phyloP scores from a whole-genome alignment of 2,888 invertebrate genomes.

The Conops quadrifasciatus region DNA sequence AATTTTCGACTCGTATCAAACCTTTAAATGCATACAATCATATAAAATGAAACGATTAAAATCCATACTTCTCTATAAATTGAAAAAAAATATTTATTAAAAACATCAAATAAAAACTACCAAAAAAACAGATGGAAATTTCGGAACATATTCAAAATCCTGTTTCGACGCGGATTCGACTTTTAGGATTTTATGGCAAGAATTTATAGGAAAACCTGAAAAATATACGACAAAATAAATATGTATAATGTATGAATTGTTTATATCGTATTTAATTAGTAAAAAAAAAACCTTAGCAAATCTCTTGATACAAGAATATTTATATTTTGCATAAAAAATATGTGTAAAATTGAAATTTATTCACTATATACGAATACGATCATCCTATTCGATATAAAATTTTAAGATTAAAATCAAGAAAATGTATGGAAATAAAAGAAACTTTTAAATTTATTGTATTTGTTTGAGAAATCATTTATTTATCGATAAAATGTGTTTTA shows the following conservation, averaged over 20 bases:
- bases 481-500: no score
- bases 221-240: not conserved
- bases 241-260: slow-evolving; percentile 3
- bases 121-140: slow-evolving; percentile 61
- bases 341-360: not conserved
- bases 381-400: not conserved
- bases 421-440: no score
- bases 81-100: slow-evolving; percentile 1
- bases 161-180: slow-evolving; percentile 64
- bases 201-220: slow-evolving; percentile 57
- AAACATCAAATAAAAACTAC: slow-evolving; percentile 12
- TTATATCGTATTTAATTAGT: not conserved
- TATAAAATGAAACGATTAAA: slow-evolving; percentile 23
- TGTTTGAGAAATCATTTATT: no score
- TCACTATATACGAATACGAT: no score
- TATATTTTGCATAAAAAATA: not conserved
- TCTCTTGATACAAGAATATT: not conserved
- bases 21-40: slow-evolving; percentile 31
- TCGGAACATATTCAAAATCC: slow-evolving; percentile 66
- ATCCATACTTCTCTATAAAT: not conserved
- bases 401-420: no score
- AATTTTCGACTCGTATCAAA: slow-evolving; percentile 28
- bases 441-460: no score
- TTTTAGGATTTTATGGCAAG: slow-evolving; percentile 66
- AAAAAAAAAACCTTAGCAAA: not conserved